Evolutionary conservation across 2,797 vertebrate genomes (phyloP), one percentile per base, ranked within the genome.

Genomic region (Cynopterus sphinx): DNA sequence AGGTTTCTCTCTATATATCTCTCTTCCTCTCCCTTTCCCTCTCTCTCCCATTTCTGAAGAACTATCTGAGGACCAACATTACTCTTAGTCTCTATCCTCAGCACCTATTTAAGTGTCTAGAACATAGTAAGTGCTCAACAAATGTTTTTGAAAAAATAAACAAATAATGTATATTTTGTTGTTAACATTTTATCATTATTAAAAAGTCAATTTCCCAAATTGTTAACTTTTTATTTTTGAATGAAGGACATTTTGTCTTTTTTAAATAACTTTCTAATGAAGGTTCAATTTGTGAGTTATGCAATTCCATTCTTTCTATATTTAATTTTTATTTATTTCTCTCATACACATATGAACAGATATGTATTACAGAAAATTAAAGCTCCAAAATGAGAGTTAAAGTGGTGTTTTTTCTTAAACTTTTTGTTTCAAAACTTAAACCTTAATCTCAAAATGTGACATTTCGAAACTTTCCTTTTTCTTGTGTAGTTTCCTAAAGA

Each of bases 321-420:
- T 90, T 94, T 91, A 83, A 86, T 93, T 91, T 15, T 96, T 96
- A 93, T 93, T 96, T 93, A 93, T 91, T 91, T 86, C 70, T 90
- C 65, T 96, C 51, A 75, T 86, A 43, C 82, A 71, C 79, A 33
- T 93, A 86, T 86, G 51, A 92, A 39, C 12, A 79, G 49, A 89
- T 94, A 95, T 73, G 74, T 96, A 82, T 86, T 63, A 87, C 22
- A 94, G 36, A 95, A 92, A 96, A 94, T 89, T 83, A 91, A 96
- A 96, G 41, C 4, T 79, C 15, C 31, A 67, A 63, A 87, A 33
- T 94, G 61, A 96, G 33, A 90, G 83, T 75, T 81, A 83, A 88
- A 96, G 53, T 78, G 19, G 53, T 84, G 86, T 55, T 94, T 96
- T 59, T 65, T 91, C 73, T 31, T 85, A 78, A 96, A 75, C 31